Evolutionary conservation across 2,888 invertebrate species (phyloP).

Genomic region (Helicoverpa assulta): DNA sequence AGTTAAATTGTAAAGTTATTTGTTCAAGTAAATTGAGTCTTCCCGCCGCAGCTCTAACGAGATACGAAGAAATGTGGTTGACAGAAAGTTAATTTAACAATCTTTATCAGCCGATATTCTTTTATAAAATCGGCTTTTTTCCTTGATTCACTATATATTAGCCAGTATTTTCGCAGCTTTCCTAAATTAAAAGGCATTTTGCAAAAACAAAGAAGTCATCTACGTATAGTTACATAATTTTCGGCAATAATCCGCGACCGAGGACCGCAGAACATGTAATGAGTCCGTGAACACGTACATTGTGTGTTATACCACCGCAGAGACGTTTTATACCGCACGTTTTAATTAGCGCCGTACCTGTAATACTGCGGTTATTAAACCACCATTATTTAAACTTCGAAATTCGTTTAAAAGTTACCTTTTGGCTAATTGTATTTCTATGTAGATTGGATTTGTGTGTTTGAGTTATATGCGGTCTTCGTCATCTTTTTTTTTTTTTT

Average conservation of each 20-base stretch:
- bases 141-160: not conserved
- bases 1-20: constrained; percentile 21
- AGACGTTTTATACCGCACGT: constrained; percentile 19
- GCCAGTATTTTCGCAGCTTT: constrained; percentile 7
- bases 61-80: constrained; percentile 4
- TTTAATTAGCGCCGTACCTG: constrained; percentile 43
- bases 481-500: not conserved
- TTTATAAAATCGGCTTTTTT: not conserved
- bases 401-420: constrained; percentile 35
- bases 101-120: not conserved
- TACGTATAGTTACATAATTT: constrained; percentile 13
- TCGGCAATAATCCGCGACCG: constrained; percentile 13
- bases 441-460: not conserved
- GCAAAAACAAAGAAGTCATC: constrained; percentile 1
- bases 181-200: constrained; percentile 15
- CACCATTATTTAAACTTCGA: constrained; percentile 38
- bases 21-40: constrained; percentile 26
- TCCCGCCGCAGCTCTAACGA: not conserved
- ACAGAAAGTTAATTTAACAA: constrained; percentile 6
- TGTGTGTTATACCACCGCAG: constrained; percentile 36
- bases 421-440: not conserved
- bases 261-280: constrained; percentile 30
- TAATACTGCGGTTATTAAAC: constrained; percentile 32
- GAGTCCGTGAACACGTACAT: constrained; percentile 19
- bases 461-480: not conserved